Evolutionary conservation across 2,797 vertebrate genomes (phyloP), one percentile per base, ranked within the genome.

Genomic region (Anomalospiza imberbis): DNA sequence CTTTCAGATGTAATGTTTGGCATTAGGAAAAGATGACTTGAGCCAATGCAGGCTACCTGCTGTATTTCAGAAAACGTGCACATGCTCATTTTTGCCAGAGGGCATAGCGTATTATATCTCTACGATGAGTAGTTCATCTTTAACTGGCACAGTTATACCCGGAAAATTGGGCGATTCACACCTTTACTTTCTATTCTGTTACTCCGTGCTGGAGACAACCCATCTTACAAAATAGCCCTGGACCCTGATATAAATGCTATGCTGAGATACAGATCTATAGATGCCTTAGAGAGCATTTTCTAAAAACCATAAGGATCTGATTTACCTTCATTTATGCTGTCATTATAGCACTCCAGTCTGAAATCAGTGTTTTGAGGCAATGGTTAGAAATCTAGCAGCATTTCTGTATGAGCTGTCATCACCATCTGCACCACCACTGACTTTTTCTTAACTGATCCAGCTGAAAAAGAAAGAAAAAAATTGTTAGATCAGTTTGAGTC

Each of bases 401-500:
- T 84, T 96, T 80, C 77, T 58, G 20, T 83, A 47, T 18, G 66
- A 95, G 80, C 93, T 90, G 88, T 94, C 93, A 78, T 72, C 66
- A 40, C 83, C 48, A 75, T 66, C 65, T 68, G 51, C 57, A 20
- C 62, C 61, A 91, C 76, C 78, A 74, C 1, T 61, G 78, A 63
- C 36, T 60, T 62, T 66, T 91, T 85, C 87, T 91, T 86, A 81
- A 84, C 58, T n/a, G 77, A 88, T 36, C 38, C 76, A 90, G 66
- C 83, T 78, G 68, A 95, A 94, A 89, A 78, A 81, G 34, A 67
- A 87, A 53, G 29, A 71, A 83, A 81, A 61, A 53, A 61, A 31
- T 3, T 1, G 34, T 88, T 38, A 94, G 61, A 72, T 84, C 38
- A 60, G 55, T 81, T 62, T 58, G 83, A 79, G 63, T 34, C 72